Base-by-base conservation (phyloP, 1,140 invertebrate species). In the Diploscapter pachys region DNA sequence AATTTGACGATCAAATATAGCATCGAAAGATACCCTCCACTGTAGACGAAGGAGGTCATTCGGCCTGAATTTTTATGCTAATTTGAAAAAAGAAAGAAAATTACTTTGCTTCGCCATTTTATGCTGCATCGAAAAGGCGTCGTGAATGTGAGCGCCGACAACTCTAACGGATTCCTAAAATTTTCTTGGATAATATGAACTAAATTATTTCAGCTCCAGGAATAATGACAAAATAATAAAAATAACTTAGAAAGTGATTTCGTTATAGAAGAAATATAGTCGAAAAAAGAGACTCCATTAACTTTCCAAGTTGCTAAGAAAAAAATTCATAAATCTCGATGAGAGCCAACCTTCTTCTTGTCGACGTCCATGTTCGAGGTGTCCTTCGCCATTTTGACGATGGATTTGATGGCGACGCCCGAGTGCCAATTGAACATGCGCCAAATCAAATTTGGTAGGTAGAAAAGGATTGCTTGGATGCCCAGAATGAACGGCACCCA, bases 381-480 rank as follows among this genome's bases (percentile, higher is more conserved):
- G 67, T 83, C 83, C 48, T 83, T 78, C 57, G 83, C 82, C 83
- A 83, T 83, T 66, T 84, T 79, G 13, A 83, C 80, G 54, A 85
- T 82, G 31, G 68, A 81, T 75, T 83, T 84, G 4, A 83, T 78
- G 6, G 83, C 70, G 0, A 83, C 71, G 50, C 81, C 80, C 81
- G 4, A 64, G 73, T 84, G 83, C 81, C 85, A 84, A 64, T 84
- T 85, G 4, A 86, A 76, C 13, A 86, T 80, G 55, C 83, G 61
- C 89, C 89, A 89, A 51, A 89, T 71, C 48, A 86, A 86, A 5
- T 86, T 83, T 4, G 89, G 88, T 63, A 86, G 76, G 76, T 88
- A 89, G 81, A 89, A 89, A 49, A 88, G 72, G 73, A 89, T 92
- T 6, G 89, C 87, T 81, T 87, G 86, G 13, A 88, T 73, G 50